These are phyloP conservation scores for Sinhomidia bicolor DNA, from an alignment of 2,888 invertebrate genomes.

Conservation along the genomic window DNA sequence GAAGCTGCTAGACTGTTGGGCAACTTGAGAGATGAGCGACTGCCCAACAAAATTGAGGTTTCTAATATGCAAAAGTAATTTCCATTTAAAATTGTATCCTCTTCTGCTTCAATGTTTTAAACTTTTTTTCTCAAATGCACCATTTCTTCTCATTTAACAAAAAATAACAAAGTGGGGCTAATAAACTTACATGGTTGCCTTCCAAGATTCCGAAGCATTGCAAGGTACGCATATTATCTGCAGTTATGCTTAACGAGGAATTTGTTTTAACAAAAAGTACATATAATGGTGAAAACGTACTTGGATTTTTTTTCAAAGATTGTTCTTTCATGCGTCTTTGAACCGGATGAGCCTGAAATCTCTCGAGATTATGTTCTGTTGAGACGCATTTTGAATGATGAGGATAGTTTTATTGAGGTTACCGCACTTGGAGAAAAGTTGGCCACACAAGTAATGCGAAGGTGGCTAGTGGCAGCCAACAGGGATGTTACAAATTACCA, in stretches of 20 bases:
- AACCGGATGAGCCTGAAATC: slow-evolving; percentile 92
- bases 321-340: slow-evolving; percentile 94
- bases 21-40: slow-evolving; percentile 93
- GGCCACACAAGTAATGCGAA: slow-evolving; percentile 92
- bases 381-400: slow-evolving; percentile 92
- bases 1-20: slow-evolving; percentile 95
- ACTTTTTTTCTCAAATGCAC: too few species aligned
- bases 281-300: background rate
- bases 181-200: slow-evolving; percentile 98
- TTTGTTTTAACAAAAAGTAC: background rate
- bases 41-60: slow-evolving; percentile 93
- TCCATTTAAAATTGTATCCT: too few species aligned
- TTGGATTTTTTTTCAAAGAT: slow-evolving; percentile 83
- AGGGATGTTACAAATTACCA: slow-evolving; percentile 95
- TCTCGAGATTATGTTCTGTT: slow-evolving; percentile 93
- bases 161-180: slow-evolving; percentile 95
- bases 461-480: slow-evolving; percentile 94
- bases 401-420: slow-evolving; percentile 94
- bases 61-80: slow-evolving; percentile 93
- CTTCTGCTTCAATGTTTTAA: too few species aligned
- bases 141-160: too few species aligned
- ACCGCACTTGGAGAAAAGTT: slow-evolving; percentile 95
- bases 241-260: too few species aligned
- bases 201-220: slow-evolving; percentile 93
- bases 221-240: slow-evolving; percentile 85